Base-by-base conservation (phyloP, 2,888 invertebrate species). In the Apomyelois bistriatella region DNA sequence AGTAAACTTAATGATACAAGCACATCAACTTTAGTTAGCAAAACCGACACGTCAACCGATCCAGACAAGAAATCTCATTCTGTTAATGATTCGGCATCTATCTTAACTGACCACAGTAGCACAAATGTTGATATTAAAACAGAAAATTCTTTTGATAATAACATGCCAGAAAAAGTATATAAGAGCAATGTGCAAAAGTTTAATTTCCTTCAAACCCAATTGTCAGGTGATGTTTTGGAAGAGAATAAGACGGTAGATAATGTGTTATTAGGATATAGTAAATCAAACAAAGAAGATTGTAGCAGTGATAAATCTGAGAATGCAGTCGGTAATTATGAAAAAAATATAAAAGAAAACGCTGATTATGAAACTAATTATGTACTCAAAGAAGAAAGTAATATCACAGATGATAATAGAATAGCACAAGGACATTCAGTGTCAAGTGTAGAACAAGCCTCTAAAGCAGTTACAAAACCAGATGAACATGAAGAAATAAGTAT, bases 121-220 rank as follows among this genome's bases (percentile, higher is more conserved):
- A 59, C 61, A 55, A 59, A 58, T 59, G 56, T 35, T 13, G 58
- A 61, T 40, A 52, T 55, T 43, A 69, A 66, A 37, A 52, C 17
- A 55, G 58, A 62, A 52, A 60, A 56, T 55, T 46, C 61, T 53
- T 58, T 64, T 37, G 60, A 58, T 53, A 65, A 72, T 55, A 68
- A 64, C 54, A 59, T 60, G 52, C 77, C 82, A 52, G 77, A 84
- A 57, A 84, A 72, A 66, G 61, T 75, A 9, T 90, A 89, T 66
- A 88, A 82, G 72, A 89, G 76, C 64, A 83, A 79, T 67, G 66
- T 78, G 59, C 79, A 85, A 46, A 85, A 88, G 68, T 81, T 82
- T 49, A 82, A 77, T 76, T 88, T 87, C 68, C 72, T 89, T 68
- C 87, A 87, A 82, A 86, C 88, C 55, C 87, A 84, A 69, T 66